Evolutionary conservation across 2,888 invertebrate genomes (phyloP).

Genomic region (Lepidonotus clava): DNA sequence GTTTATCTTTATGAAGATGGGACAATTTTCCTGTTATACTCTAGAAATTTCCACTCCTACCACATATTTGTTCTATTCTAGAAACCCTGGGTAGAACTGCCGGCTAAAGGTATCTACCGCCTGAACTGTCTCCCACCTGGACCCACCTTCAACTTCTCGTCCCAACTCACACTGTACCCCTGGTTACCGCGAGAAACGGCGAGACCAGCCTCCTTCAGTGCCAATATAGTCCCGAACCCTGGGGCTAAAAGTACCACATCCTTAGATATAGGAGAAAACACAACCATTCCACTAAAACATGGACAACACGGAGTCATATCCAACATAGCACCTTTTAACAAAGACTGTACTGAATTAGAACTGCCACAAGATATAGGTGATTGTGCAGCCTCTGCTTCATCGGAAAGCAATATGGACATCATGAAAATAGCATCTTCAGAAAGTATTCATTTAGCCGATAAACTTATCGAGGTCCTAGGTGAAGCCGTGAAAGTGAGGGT

Average conservation of each 20-base stretch:
- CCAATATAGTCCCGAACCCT: neutral
- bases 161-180: conserved; percentile 3
- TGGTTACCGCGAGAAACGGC: neutral
- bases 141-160: neutral
- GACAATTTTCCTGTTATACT: too few relatives aligned
- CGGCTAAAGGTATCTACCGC: conserved; percentile 80
- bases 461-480: conserved; percentile 76
- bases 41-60: too few relatives aligned
- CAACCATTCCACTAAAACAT: neutral
- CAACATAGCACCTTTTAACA: neutral
- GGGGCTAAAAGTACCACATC: neutral
- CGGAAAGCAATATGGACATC: neutral
- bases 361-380: neutral
- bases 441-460: conserved; percentile 65
- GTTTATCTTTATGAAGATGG: too few relatives aligned
- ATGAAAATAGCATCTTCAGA: conserved; percentile 11
- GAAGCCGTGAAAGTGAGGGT: conserved; percentile 73
- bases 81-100: conserved; percentile 74
- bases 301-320: neutral
- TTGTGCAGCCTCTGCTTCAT: neutral
- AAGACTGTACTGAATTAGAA: neutral
- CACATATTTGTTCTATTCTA: conserved; percentile 53
- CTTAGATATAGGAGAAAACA: neutral
- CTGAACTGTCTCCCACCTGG: conserved; percentile 66
- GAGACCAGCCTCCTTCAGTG: neutral